These are phyloP conservation scores for Colistium nudipinnis DNA, from an alignment of 2,113 vertebrate genomes.

Conservation along the genomic window DNA sequence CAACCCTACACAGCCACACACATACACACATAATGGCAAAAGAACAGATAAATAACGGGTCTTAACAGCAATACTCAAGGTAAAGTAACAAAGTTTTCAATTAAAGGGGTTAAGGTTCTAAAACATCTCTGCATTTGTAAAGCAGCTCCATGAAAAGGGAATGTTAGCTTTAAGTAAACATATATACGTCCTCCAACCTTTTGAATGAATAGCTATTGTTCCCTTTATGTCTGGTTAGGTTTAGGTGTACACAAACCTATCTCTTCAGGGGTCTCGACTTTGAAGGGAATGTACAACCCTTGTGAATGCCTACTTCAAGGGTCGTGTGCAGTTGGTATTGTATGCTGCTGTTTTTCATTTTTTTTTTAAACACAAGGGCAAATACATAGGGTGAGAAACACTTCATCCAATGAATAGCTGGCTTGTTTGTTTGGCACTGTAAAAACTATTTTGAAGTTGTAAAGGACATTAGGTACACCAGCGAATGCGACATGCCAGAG, in stretches of 20 bases:
- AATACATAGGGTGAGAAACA: conserved; percentile 20
- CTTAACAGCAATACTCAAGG: conserved; percentile 39
- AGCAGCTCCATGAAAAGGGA: neutral
- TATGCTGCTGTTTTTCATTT: neutral
- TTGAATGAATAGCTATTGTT: conserved; percentile 43
- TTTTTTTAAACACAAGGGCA: conserved; percentile 49
- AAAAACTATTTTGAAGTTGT: conserved; percentile 27
- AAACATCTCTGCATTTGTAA: conserved; percentile 4
- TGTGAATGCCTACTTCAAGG: conserved; percentile 37
- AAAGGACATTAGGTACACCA: conserved; percentile 22
- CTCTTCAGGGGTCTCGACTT: conserved; percentile 24
- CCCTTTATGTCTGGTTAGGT: conserved; percentile 18
- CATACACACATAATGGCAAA: neutral
- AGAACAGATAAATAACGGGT: neutral
- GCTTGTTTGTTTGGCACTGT: conserved; percentile 39
- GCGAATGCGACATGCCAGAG: neutral
- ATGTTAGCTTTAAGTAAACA: conserved; percentile 30
- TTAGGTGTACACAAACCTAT: neutral
- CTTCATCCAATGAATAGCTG: conserved; percentile 21
- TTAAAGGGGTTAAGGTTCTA: conserved; percentile 8
- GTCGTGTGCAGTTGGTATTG: conserved; percentile 29
- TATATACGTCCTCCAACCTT: conserved; percentile 29
- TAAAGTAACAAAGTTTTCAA: conserved; percentile 14
- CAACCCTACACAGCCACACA: neutral
- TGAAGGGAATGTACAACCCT: conserved; percentile 31